These are phyloP conservation scores for Cabera pusaria DNA, from an alignment of 2,888 invertebrate species.

Conservation along the genomic window DNA sequence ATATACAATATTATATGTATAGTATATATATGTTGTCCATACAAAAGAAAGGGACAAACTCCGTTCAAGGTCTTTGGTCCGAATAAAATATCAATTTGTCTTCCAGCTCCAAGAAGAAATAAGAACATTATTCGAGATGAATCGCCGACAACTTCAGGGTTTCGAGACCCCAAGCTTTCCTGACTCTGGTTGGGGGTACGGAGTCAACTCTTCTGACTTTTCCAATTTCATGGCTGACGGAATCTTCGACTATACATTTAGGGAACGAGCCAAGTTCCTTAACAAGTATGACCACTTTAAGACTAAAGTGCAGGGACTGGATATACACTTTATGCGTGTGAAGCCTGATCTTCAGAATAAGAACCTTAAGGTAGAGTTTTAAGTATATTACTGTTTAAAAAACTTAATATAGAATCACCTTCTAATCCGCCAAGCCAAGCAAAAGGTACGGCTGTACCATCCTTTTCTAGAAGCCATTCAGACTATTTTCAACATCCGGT, in stretches of 20 bases:
- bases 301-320: slow-evolving; percentile 88
- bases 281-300: slow-evolving; percentile 89
- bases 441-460: no score
- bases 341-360: slow-evolving; percentile 72
- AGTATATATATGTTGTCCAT: no score
- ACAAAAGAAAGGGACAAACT: no score
- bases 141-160: slow-evolving; percentile 61
- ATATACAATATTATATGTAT: no score
- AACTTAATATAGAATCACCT: no score
- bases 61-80: no score
- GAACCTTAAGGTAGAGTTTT: slow-evolving; percentile 61
- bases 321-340: slow-evolving; percentile 89
- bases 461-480: no score
- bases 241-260: slow-evolving; percentile 87
- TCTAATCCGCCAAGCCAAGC: no score
- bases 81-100: no score
- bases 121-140: slow-evolving; percentile 74
- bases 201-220: slow-evolving; percentile 88
- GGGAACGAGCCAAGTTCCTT: slow-evolving; percentile 83
- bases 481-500: no score
- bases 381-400: no score
- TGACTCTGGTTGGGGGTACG: slow-evolving; percentile 89
- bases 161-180: slow-evolving; percentile 71
- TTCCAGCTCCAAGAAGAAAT: slow-evolving; percentile 81
- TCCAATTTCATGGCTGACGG: slow-evolving; percentile 88